Conservation (phyloP, 2,888 invertebrate species). For the Drosophila borborema region DNA sequence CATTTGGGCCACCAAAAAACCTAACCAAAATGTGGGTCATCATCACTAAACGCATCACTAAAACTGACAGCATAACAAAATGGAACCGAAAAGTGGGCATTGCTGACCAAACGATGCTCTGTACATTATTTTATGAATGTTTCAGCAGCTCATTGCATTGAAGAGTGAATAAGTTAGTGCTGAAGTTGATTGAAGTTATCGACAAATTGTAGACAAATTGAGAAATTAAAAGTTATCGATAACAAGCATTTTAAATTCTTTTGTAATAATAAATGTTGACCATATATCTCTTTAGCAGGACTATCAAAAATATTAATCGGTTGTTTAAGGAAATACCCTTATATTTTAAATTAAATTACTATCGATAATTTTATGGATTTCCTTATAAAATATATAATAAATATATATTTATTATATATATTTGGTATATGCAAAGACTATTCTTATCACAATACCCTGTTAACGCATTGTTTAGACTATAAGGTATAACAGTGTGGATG, state of each 20-base stretch:
- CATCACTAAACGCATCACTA: conserved; percentile 23
- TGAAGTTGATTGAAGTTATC: too few relatives aligned
- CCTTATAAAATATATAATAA: too few relatives aligned
- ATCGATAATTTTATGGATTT: neutral
- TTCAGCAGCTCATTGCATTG: neutral
- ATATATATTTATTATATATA: neutral
- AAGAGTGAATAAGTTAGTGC: too few relatives aligned
- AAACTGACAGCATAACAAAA: conserved; percentile 19
- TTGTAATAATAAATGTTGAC: too few relatives aligned
- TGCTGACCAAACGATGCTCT: neutral
- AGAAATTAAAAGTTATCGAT: too few relatives aligned
- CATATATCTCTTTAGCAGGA: too few relatives aligned
- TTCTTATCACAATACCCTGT: neutral
- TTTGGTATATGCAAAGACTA: neutral
- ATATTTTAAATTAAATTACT: too few relatives aligned
- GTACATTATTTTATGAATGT: too few relatives aligned
- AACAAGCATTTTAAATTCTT: too few relatives aligned
- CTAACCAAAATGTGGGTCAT: conserved; percentile 59
- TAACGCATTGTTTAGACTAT: neutral
- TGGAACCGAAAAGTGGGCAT: neutral
- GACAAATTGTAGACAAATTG: too few relatives aligned
- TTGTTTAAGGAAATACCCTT: too few relatives aligned
- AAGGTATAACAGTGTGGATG: conserved; percentile 17
- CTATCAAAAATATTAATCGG: too few relatives aligned
- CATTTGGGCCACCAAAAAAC: conserved; percentile 23